These are phyloP conservation scores for Cyanoliseus patagonus DNA, from an alignment of 2,113 vertebrate genomes.

Conservation along the genomic window DNA sequence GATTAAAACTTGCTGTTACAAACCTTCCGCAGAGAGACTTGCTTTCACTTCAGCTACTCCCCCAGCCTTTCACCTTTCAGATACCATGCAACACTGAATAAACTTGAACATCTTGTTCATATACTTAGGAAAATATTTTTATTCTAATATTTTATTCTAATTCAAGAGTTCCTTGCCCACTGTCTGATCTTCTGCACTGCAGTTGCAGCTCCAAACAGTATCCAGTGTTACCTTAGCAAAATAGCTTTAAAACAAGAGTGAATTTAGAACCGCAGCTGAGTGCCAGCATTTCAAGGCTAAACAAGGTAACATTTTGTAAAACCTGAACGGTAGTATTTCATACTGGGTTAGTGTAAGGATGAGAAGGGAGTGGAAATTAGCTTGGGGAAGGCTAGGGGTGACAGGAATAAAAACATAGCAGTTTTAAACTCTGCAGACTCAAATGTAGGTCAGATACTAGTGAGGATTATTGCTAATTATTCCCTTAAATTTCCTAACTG, in stretches of 20 bases:
- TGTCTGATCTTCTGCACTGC: background rate
- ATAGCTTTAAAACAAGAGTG: background rate
- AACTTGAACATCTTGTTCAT: background rate
- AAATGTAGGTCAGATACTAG: background rate
- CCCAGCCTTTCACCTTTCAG: background rate
- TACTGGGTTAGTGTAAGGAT: background rate
- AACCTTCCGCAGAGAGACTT: constrained; percentile 16
- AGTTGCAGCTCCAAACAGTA: background rate
- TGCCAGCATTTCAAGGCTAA: background rate
- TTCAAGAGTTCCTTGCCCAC: background rate
- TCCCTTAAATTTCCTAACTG: background rate
- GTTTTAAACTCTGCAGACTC: background rate
- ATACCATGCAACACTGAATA: background rate
- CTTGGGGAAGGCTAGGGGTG: background rate
- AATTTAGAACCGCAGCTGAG: background rate
- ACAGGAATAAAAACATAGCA: background rate
- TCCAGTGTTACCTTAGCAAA: background rate
- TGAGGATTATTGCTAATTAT: background rate
- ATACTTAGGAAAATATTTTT: background rate
- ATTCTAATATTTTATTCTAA: constrained; percentile 19
- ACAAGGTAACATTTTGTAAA: background rate
- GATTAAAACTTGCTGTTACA: constrained; percentile 42
- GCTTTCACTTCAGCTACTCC: background rate
- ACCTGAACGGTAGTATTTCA: background rate
- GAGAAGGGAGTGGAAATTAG: background rate